These are phyloP conservation scores for Meandrina meandrites DNA, from an alignment of 92 coral and sea anemone genomes.

Conservation along the genomic window DNA sequence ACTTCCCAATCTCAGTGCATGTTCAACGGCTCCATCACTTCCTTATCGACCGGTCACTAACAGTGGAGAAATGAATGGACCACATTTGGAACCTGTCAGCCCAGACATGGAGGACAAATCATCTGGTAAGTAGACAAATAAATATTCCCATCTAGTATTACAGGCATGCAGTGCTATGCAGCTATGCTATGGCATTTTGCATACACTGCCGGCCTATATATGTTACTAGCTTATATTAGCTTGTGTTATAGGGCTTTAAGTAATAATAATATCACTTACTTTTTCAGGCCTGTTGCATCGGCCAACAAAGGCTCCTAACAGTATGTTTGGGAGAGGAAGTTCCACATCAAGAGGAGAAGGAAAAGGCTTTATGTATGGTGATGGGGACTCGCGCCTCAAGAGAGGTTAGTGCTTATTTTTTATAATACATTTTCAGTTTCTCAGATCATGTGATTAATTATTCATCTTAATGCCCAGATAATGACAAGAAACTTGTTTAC, in stretches of 20 bases:
- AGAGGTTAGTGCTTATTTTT: conserved; percentile 15
- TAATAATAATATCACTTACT: not conserved
- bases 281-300: conserved; percentile 13
- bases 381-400: conserved; percentile 34
- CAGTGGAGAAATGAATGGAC: conserved; percentile 72
- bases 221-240: no score
- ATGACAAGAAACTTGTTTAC: not conserved
- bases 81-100: conserved; percentile 90
- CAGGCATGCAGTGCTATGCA: no score
- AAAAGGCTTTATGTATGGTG: conserved; percentile 21
- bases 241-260: not conserved
- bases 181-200: no score
- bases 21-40: conserved; percentile 8
- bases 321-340: conserved; percentile 5
- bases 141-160: not conserved
- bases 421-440: not conserved
- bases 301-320: conserved; percentile 3
- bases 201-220: no score
- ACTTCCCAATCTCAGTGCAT: conserved; percentile 49
- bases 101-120: conserved; percentile 78
- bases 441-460: not conserved
- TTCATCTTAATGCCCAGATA: not conserved
- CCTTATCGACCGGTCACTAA: conserved; percentile 31
- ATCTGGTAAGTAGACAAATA: conserved; percentile 14
- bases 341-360: conserved; percentile 15